Evolutionary conservation across 2,888 invertebrate species (phyloP).

Genomic region (Axea sp.): DNA sequence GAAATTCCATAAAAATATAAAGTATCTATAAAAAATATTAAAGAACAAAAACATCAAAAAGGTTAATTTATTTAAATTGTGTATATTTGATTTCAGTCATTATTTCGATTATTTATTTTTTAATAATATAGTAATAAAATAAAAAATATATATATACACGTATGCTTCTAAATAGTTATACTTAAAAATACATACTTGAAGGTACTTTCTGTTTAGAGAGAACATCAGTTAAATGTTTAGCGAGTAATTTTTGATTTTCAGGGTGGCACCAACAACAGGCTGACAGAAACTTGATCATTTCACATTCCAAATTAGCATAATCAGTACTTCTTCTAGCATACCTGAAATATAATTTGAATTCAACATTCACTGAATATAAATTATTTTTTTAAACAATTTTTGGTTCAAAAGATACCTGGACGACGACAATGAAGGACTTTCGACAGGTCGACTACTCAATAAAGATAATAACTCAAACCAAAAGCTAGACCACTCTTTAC

Average conservation of each 20-base stretch:
- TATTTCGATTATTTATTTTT: no score
- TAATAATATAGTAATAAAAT: no score
- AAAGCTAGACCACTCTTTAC: constrained; percentile 89
- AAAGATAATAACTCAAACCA: constrained; percentile 91
- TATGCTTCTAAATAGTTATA: no score
- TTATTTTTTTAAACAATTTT: no score
- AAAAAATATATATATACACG: no score
- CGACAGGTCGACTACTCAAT: constrained; percentile 84
- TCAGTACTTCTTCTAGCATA: constrained; percentile 73
- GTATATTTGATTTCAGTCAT: no score
- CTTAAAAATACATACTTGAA: constrained; percentile 72
- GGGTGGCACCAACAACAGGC: constrained; percentile 92
- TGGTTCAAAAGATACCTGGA: constrained; percentile 67
- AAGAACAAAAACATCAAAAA: no score
- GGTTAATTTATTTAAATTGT: no score
- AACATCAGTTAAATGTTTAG: constrained; percentile 88
- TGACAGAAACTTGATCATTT: constrained; percentile 90
- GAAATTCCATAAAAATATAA: constrained; percentile 84
- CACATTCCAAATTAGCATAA: constrained; percentile 83
- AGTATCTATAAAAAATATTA: constrained; percentile 69
- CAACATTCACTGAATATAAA: no score
- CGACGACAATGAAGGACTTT: constrained; percentile 73
- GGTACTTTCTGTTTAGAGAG: constrained; percentile 83
- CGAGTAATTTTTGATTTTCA: constrained; percentile 90
- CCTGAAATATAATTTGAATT: no score